phyloP scores from a whole-genome alignment of 2,797 vertebrate species.

The Diceros bicornis region DNA sequence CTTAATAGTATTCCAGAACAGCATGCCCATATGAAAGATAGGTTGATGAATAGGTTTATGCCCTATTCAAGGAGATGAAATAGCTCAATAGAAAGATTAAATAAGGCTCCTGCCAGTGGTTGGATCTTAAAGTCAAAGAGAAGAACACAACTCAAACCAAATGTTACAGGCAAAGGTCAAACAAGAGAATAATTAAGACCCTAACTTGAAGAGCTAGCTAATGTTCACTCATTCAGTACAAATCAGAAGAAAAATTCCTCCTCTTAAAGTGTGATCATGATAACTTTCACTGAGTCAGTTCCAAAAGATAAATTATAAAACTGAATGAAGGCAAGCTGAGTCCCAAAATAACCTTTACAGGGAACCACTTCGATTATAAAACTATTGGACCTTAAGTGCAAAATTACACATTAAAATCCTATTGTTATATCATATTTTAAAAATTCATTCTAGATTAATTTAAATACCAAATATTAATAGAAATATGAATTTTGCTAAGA shows the following conservation, averaged over 20 bases:
- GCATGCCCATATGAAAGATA: conserved; percentile 68
- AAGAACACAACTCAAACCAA: conserved; percentile 77
- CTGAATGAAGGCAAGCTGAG: conserved; percentile 13
- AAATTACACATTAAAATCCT: conserved; percentile 38
- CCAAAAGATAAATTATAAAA: conserved; percentile 65
- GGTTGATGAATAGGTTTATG: conserved; percentile 77
- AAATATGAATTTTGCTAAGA: conserved; percentile 47
- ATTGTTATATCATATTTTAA: neutral
- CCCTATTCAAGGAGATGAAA: conserved; percentile 76
- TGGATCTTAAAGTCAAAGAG: conserved; percentile 75
- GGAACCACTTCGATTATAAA: neutral
- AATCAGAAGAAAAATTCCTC: conserved; percentile 67
- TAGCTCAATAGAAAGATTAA: conserved; percentile 75
- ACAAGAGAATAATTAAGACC: conserved; percentile 70
- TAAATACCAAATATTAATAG: conserved; percentile 56
- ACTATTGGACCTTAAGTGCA: neutral
- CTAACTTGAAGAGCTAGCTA: conserved; percentile 64
- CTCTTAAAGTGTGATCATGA: neutral
- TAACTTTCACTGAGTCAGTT: conserved; percentile 41
- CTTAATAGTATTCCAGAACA: conserved; percentile 74
- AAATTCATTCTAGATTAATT: conserved; percentile 38
- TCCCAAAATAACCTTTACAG: neutral
- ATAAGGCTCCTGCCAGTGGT: conserved; percentile 61
- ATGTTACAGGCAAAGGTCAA: conserved; percentile 78
- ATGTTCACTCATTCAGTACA: neutral